phyloP scores from a whole-genome alignment of 1,140 invertebrate species.

The Zaprionus taronus region DNA sequence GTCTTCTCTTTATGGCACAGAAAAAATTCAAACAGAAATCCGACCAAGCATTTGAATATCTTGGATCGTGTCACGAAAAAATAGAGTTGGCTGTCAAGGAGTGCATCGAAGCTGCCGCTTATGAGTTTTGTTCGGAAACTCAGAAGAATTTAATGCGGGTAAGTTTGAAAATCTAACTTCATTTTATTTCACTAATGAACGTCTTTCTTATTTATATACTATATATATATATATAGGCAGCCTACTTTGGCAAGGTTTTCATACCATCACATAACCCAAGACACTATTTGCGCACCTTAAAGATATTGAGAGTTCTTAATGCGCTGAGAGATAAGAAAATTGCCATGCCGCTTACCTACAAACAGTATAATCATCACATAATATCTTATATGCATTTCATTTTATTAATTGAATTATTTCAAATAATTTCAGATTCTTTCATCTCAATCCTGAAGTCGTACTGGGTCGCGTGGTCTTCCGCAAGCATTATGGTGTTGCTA shows the following conservation, averaged over 20 bases:
- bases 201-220: slow-evolving; percentile 85
- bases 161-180: neutral
- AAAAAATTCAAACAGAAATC: slow-evolving; percentile 95
- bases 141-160: slow-evolving; percentile 95
- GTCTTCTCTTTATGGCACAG: slow-evolving; percentile 95
- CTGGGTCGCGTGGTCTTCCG: slow-evolving; percentile 95
- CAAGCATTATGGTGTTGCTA: slow-evolving; percentile 95
- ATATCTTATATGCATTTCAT: neutral
- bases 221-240: slow-evolving; percentile 85
- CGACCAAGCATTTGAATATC: slow-evolving; percentile 96
- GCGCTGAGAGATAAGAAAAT: slow-evolving; percentile 93
- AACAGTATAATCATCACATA: slow-evolving; percentile 88
- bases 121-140: slow-evolving; percentile 93
- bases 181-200: neutral
- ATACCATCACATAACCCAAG: slow-evolving; percentile 91
- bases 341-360: slow-evolving; percentile 95
- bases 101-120: slow-evolving; percentile 96
- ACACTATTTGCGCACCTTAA: slow-evolving; percentile 94
- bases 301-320: slow-evolving; percentile 95
- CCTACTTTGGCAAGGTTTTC: slow-evolving; percentile 98
- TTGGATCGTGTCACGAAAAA: slow-evolving; percentile 93
- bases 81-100: slow-evolving; percentile 92
- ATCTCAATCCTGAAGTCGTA: slow-evolving; percentile 91
- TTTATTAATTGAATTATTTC: slow-evolving; percentile 34
- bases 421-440: slow-evolving; percentile 87